Base-by-base conservation (phyloP, 2,888 invertebrate species). In the Agrypnus murinus region DNA sequence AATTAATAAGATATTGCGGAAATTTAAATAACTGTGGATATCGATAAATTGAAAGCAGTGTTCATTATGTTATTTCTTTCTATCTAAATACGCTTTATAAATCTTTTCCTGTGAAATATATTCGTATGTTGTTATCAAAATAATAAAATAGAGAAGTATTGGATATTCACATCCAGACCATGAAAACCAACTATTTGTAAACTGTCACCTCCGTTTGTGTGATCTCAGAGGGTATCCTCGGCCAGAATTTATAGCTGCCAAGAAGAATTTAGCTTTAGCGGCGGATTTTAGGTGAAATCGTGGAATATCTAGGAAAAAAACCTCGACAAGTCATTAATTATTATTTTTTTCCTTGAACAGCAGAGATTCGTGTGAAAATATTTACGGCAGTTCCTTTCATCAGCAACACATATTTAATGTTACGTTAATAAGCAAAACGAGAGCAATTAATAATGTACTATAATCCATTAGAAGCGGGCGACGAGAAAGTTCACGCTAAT, bases 361-460 rank as follows among this genome's bases (percentile, higher is more conserved):
- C 5, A 5, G 25, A 25, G 25, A 25, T 25, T 32, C 3, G 55
- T 17, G 55, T 34, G 32, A 55, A 55, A 55, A 36, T 58, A 58
- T 58, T 58, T 58, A 58, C 43, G 40, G 12, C 38, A 36, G 10
- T n/a, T 15, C 19, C 58, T 58, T 58, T 58, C 58, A 58, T 58
- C 58, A 58, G 31, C 58, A 12, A 15, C 38, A 58, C 31, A 58
- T 43, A 58, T 58, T 58, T 58, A 40, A 40, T 31, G 17, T 40
- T 40, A 25, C 58, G 25, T 58, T 58, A 58, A 43, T 58, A 58
- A 58, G 58, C 58, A 58, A 58, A 43, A 58, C 43, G 58, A 25
- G 38, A n/a, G 38, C 58, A 58, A 63, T 63, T 63, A 63, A 63
- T 63, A 63, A 63, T 63, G 48, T 48, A 63, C 34, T 12, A 12